Evolutionary conservation across 2,888 invertebrate species (phyloP).

Genomic region (Volucella zonaria): DNA sequence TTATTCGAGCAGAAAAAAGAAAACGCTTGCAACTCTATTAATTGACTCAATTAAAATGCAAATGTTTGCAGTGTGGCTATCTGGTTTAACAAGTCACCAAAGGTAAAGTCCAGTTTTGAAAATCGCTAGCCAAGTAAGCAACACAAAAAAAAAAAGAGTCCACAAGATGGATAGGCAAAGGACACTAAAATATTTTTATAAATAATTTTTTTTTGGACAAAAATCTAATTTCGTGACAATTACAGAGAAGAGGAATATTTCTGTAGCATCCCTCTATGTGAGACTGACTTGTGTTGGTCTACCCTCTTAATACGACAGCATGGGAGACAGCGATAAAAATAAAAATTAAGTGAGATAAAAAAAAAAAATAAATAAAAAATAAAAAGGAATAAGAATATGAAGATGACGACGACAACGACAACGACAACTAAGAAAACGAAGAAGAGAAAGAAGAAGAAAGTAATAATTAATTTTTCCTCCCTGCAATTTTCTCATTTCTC

Average conservation of each 20-base stretch:
- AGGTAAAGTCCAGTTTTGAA: neutral
- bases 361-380: slow-evolving; percentile 38
- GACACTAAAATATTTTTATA: slow-evolving; percentile 30
- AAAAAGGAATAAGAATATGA: slow-evolving; percentile 31
- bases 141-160: neutral
- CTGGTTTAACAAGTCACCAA: slow-evolving; percentile 9
- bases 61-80: slow-evolving; percentile 34
- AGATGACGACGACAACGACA: slow-evolving; percentile 31
- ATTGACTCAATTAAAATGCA: slow-evolving; percentile 73
- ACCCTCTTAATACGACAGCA: slow-evolving; percentile 6
- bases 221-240: slow-evolving; percentile 73
- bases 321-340: slow-evolving; percentile 44
- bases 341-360: slow-evolving; percentile 70
- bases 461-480: slow-evolving; percentile 74
- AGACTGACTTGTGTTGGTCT: slow-evolving; percentile 14
- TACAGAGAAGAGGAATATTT: slow-evolving; percentile 59
- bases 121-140: slow-evolving; percentile 35
- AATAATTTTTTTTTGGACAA: slow-evolving; percentile 43
- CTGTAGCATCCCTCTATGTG: slow-evolving; percentile 30
- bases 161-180: slow-evolving; percentile 13
- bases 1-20: slow-evolving; percentile 23
- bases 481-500: slow-evolving; percentile 73
- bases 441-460: slow-evolving; percentile 41
- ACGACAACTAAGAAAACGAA: slow-evolving; percentile 13
- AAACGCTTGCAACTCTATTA: slow-evolving; percentile 69